Base-by-base conservation (phyloP, 2,888 invertebrate genomes). In the Rutpela maculata region DNA sequence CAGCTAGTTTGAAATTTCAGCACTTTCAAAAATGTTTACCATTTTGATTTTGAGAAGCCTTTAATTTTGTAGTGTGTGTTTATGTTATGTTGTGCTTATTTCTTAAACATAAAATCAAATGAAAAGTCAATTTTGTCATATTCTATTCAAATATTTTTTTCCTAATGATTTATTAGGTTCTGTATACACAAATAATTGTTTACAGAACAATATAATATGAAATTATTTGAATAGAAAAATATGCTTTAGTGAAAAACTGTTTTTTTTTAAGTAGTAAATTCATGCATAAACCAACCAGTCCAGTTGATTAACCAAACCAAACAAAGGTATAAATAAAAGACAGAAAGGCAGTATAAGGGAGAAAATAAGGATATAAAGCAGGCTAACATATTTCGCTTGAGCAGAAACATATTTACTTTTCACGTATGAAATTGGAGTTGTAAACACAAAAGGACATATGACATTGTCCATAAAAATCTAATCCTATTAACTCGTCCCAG, bases 401-500 rank as follows among this genome's bases (percentile, higher is more conserved):
- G 83, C 76, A 82, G 84, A 84, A 83, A 85, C 86, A 85, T 86
- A 86, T 86, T 87, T 86, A 84, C 85, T 84, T 84, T 84, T 78
- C 80, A 82, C 82, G 85, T 85, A 85, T 83, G 86, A 83, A 84
- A 86, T 84, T 86, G 87, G 86, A 60, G 59, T 59, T 59, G 70
- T 70, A 87, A 88, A 87, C 86, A 86, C 82, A 84, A 85, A 82
- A 84, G 86, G 88, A 87, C 89, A 89, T 87, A 89, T 88, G 89
- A 89, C 88, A 88, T 84, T 87, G 87, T 86, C 88, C 88, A 89
- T 89, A 89, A 89, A 89, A 89, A 88, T 89, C 88, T 89, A 89
- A 89, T 89, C 88, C 87, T 89, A 89, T 89, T 89, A 89, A 86
- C 86, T 88, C 83, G 85, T 86, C 84, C 84, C 77, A 75, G 84